phyloP scores from a whole-genome alignment of 2,888 invertebrate genomes.

The Erpobdella octoculata region DNA sequence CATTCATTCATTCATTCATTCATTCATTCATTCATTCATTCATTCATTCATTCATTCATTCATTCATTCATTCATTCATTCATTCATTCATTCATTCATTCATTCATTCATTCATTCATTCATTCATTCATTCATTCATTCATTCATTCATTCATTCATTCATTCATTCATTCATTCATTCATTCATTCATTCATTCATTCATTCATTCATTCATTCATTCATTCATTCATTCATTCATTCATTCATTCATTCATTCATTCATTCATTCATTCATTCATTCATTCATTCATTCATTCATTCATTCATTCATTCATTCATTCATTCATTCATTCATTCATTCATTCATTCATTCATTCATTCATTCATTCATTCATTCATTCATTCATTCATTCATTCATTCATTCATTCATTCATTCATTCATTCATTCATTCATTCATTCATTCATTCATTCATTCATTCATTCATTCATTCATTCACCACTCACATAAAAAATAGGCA shows the following conservation, averaged over 20 bases:
- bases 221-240: neutral
- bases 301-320: neutral
- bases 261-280: neutral
- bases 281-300: neutral
- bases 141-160: too few species aligned
- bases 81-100: too few species aligned
- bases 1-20: too few species aligned
- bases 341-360: neutral
- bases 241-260: neutral
- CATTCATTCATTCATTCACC: conserved; percentile 1
- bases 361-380: neutral
- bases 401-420: neutral
- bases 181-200: too few species aligned
- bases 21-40: too few species aligned
- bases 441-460: neutral
- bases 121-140: too few species aligned
- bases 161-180: too few species aligned
- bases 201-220: too few species aligned
- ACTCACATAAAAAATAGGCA: too few species aligned
- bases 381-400: neutral
- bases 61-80: too few species aligned
- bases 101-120: too few species aligned
- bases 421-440: conserved; percentile 1
- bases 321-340: neutral
- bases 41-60: too few species aligned